Percentiles rank a stretch among this genome's conserved stretches.
Evolutionary conservation across 2,797 vertebrate species (phyloP).

Genomic region (Spinus pinus): DNA sequence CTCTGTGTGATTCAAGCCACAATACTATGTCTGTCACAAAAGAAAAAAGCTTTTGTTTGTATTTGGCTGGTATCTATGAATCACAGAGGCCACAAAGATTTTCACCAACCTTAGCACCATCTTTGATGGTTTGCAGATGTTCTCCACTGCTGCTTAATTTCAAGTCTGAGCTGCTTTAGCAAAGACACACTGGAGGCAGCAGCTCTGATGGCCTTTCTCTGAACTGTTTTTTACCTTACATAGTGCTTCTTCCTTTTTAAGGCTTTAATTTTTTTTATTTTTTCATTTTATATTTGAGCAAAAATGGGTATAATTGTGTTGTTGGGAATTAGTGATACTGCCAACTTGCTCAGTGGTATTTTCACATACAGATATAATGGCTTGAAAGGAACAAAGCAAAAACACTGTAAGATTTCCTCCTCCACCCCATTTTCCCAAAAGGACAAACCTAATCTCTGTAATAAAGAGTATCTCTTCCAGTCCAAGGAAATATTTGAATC

Average conservation of each 20-base stretch:
- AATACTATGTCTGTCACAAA: constrained; percentile 2
- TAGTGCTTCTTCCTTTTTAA: neutral
- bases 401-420: neutral
- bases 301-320: neutral
- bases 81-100: neutral
- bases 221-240: neutral
- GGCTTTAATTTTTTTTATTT: neutral
- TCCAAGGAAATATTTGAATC: neutral
- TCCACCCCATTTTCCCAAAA: neutral
- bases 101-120: constrained; percentile 18
- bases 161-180: neutral
- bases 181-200: neutral
- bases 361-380: neutral
- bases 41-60: constrained; percentile 30
- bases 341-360: neutral
- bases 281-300: neutral
- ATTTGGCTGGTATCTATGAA: constrained; percentile 2
- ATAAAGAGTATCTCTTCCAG: neutral
- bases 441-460: neutral
- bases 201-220: neutral
- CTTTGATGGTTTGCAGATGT: neutral
- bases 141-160: neutral
- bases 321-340: neutral
- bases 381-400: neutral
- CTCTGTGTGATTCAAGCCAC: constrained; percentile 5